Conservation (phyloP, 1,140 invertebrate species). For the Grapholita molesta region DNA sequence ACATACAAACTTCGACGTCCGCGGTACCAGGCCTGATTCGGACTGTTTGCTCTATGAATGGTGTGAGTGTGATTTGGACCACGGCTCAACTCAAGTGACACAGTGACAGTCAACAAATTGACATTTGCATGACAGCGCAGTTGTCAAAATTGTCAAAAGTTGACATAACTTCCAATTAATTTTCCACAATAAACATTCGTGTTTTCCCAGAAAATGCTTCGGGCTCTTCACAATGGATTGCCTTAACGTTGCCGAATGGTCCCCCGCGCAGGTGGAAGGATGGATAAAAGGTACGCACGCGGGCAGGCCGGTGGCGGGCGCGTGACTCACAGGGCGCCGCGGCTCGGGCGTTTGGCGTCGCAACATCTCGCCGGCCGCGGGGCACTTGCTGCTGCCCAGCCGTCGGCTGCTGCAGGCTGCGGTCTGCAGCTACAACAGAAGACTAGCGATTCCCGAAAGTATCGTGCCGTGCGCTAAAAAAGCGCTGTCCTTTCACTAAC, state of each 20-base stretch:
- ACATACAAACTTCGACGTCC: too few relatives aligned
- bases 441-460: background rate
- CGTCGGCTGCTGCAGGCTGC: too few relatives aligned
- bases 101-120: background rate
- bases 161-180: background rate
- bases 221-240: constrained; percentile 82
- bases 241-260: constrained; percentile 95
- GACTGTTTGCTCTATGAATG: too few relatives aligned
- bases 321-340: background rate
- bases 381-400: background rate
- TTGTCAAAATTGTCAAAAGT: constrained; percentile 5
- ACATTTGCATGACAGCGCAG: background rate
- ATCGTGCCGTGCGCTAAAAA: background rate
- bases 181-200: constrained; percentile 28
- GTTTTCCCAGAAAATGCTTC: constrained; percentile 31
- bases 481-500: background rate
- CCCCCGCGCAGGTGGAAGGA: constrained; percentile 94
- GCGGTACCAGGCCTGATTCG: too few relatives aligned
- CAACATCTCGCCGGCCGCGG: background rate
- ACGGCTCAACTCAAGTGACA: background rate
- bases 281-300: constrained; percentile 88
- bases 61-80: background rate
- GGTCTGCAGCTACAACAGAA: background rate
- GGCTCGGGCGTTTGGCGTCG: background rate
- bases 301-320: background rate